Conservation (phyloP, 53 echinoderm and acorn worm genomes). For the Antedon mediterranea region DNA sequence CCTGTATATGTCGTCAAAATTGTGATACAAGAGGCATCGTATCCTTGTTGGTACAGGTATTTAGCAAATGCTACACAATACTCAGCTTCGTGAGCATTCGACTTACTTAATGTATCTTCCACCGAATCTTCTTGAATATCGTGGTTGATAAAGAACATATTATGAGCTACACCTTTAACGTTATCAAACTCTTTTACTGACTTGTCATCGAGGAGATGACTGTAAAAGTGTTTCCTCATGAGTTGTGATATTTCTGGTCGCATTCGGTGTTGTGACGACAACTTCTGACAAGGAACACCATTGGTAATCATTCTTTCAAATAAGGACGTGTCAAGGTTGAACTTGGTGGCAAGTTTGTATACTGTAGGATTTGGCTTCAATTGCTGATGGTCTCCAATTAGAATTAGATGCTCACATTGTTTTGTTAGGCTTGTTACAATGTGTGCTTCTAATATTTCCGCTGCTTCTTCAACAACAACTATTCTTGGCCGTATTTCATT, state of each 20-base stretch:
- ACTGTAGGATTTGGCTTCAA: constrained; percentile 81
- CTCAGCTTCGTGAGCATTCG: constrained; percentile 52
- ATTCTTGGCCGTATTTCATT: not conserved
- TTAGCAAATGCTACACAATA: constrained; percentile 42
- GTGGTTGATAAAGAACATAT: constrained; percentile 68
- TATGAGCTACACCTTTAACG: constrained; percentile 40
- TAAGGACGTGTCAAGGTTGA: constrained; percentile 63
- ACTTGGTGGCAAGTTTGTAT: constrained; percentile 52
- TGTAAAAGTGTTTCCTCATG: constrained; percentile 54
- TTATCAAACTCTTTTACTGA: constrained; percentile 33
- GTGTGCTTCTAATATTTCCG: constrained; percentile 89
- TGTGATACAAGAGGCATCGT: constrained; percentile 44
- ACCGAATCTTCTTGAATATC: constrained; percentile 21
- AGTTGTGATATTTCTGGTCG: constrained; percentile 72
- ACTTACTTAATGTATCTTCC: constrained; percentile 49
- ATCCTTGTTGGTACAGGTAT: constrained; percentile 65
- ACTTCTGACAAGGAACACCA: constrained; percentile 45
- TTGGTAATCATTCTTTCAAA: constrained; percentile 92
- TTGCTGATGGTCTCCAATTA: constrained; percentile 96
- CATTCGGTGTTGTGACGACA: constrained; percentile 75
- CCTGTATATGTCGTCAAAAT: constrained; percentile 80
- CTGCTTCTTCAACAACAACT: constrained; percentile 78
- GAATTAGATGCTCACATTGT: constrained; percentile 69
- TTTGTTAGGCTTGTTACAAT: constrained; percentile 55
- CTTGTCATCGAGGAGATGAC: constrained; percentile 41